Base-by-base conservation (phyloP, 2,797 vertebrate species). In the Pantherophis vulpinus region DNA sequence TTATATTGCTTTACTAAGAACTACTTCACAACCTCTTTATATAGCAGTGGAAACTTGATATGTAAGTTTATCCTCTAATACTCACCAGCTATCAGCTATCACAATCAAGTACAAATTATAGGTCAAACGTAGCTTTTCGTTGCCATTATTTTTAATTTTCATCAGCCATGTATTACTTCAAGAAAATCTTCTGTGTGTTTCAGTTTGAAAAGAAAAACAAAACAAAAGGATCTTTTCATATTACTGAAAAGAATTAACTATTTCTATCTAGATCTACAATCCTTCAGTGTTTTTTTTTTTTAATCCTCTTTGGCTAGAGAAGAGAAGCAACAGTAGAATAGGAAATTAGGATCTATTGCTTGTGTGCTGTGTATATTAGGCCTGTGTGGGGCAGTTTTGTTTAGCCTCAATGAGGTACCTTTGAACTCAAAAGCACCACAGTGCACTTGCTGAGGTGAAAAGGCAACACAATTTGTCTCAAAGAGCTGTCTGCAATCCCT, bases 401-500 rank as follows among this genome's bases (percentile, higher is more conserved):
- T 79, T 42, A 79, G 74, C 37, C 74, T 79, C 74, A 79, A 4
- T 79, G 37, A 79, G 74, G 74, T 37, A 79, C 74, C 37, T 79
- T 79, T 79, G 74, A 79, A 79, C 74, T 79, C 37, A 42, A 42
- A 79, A 79, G 37, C 74, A 79, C 32, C 74, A 42, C 37, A 23
- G 74, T 79, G 37, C 74, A 79, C 37, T 79, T 42, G 74, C 74
- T 42, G 37, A 79, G 74, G 74, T 79, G 74, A 79, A 79, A 79
- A 79, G 74, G 74, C 74, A 42, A 23, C 74, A 79, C 74, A 79
- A 42, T 79, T 42, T 79, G 74, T 79, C 37, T 42, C 74, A 79
- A 79, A 79, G 37, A 42, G 74, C 32, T 42, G 74, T 79, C 74
- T 79, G 86, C 92, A 90, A 87, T 94, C 91, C 93, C 95, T 96